Base-by-base conservation (phyloP, 2,888 invertebrate species). In the Tetragonula carbonaria region DNA sequence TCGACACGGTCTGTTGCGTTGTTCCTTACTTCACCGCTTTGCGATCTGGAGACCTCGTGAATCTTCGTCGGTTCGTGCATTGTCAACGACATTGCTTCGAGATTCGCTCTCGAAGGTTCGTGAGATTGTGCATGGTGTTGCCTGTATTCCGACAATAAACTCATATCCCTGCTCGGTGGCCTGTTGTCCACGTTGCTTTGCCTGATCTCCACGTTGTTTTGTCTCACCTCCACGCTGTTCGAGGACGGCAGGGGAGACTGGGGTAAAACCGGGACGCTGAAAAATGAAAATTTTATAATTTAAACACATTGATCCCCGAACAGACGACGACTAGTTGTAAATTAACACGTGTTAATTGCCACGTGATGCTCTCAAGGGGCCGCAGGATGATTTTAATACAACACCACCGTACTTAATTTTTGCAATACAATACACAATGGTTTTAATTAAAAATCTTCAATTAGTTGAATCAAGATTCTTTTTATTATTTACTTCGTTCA, bases 121-220 rank as follows among this genome's bases (percentile, higher is more conserved):
- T 85, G 87, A 1, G 79, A 45, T 11, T 90, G 91, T 16, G 80
- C 14, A 18, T 53, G 53, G 51, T 87, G 74, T 55, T 45, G 45
- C 45, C 87, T 90, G 63, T 90, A 91, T 0, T 92, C 92, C 33
- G 82, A 38, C 23, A 90, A 57, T 14, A 86, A 59, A 78, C 90
- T 87, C 73, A 83, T 81, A 51, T 92, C 92, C 57, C 89, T 87
- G 45, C 87, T 90, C 0, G 92, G 88, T 4, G 91, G 84, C 74
- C 90, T 88, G 45, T 72, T 82, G 55, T 91, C 90, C 1, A 79
- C 23, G 66, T 73, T 84, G 14, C 71, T n/a, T n/a, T 81, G 85
- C 11, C 90, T 84, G 14, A 88, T 83, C 50, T 90, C 91, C 5
- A 86, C 79, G 38, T 74, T 84, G 8, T 8, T 45, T 45, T 45